Evolutionary conservation across 1,140 invertebrate species (phyloP).

Genomic region (Agrypnia vestita): DNA sequence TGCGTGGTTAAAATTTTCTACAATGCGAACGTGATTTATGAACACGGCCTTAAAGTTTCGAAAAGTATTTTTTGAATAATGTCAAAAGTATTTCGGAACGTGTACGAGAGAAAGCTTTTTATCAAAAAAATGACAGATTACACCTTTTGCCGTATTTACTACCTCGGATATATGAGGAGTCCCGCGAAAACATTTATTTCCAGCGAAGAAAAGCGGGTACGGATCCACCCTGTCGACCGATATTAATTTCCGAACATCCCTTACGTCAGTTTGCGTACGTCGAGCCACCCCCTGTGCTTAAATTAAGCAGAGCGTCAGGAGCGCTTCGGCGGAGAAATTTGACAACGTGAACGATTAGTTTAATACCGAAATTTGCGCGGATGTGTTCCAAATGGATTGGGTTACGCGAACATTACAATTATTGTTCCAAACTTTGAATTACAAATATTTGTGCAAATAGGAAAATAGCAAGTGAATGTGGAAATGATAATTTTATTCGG

Average conservation of each 20-base stretch:
- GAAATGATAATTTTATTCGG: neutral
- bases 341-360: conserved; percentile 27
- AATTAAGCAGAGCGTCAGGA: conserved; percentile 8
- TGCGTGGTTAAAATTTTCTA: too few relatives aligned
- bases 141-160: neutral
- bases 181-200: too few relatives aligned
- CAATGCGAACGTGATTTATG: too few relatives aligned
- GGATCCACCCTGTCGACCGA: neutral
- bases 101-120: neutral
- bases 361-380: neutral
- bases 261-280: too few relatives aligned
- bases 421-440: neutral
- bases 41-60: neutral
- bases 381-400: conserved; percentile 20
- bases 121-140: neutral
- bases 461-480: neutral
- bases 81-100: neutral
- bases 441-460: neutral
- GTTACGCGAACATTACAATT: neutral
- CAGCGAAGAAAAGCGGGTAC: too few relatives aligned
- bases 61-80: neutral
- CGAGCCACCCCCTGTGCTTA: neutral
- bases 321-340: neutral
- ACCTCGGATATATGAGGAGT: neutral
- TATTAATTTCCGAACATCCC: neutral